Evolutionary conservation across 2,888 invertebrate species (phyloP).

Genomic region (Acleris laterana): DNA sequence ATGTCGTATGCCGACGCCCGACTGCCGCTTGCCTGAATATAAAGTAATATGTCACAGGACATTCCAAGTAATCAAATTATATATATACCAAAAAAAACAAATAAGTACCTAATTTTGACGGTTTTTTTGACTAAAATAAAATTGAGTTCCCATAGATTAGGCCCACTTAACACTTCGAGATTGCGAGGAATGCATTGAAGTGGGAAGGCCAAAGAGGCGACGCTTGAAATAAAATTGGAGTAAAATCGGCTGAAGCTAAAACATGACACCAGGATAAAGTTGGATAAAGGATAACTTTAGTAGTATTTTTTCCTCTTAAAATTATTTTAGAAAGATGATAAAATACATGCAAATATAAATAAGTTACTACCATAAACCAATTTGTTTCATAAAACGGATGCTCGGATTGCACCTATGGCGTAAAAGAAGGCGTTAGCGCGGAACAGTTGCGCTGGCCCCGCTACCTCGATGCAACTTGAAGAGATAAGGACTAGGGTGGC

Average conservation of each 20-base stretch:
- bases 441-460: slow-evolving; percentile 54
- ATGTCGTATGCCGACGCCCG: slow-evolving; percentile 66
- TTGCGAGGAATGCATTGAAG: too few species aligned
- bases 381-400: slow-evolving; percentile 63
- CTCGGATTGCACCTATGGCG: slow-evolving; percentile 58
- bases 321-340: background rate
- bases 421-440: slow-evolving; percentile 70
- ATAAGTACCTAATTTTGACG: too few species aligned
- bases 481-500: slow-evolving; percentile 57
- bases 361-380: background rate
- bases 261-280: too few species aligned
- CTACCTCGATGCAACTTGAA: slow-evolving; percentile 43
- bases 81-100: slow-evolving; percentile 39
- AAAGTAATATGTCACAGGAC: slow-evolving; percentile 71
- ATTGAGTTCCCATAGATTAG: too few species aligned
- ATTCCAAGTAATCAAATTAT: slow-evolving; percentile 61
- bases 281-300: too few species aligned
- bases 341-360: background rate
- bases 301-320: too few species aligned
- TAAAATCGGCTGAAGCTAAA: too few species aligned
- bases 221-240: too few species aligned
- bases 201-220: too few species aligned
- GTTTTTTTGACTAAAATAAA: too few species aligned
- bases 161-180: too few species aligned
- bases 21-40: slow-evolving; percentile 66